Conservation (phyloP, 2,888 invertebrate genomes). For the Nomada flava region DNA sequence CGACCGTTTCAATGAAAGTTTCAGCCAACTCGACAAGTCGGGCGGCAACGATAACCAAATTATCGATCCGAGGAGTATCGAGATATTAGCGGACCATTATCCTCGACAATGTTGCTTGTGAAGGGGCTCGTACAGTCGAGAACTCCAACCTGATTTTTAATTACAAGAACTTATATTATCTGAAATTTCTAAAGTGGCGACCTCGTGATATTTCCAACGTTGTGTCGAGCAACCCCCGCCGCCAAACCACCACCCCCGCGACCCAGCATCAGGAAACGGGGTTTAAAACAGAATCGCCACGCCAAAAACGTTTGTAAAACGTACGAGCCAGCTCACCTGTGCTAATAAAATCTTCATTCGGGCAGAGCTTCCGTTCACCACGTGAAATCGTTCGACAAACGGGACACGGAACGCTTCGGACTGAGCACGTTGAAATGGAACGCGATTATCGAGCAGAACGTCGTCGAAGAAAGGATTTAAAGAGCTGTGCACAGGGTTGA, state of each 20-base stretch:
- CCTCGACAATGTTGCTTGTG: background rate
- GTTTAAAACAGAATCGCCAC: too few relatives aligned
- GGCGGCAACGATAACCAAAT: background rate
- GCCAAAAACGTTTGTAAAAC: too few relatives aligned
- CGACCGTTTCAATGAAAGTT: background rate
- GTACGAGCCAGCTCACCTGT: too few relatives aligned
- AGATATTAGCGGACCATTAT: background rate
- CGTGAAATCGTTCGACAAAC: background rate
- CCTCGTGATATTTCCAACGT: too few relatives aligned
- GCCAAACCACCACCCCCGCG: too few relatives aligned
- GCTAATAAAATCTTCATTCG: background rate
- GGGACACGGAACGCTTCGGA: background rate
- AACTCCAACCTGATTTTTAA: too few relatives aligned
- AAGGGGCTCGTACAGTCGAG: background rate
- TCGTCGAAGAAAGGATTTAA: slow-evolving; percentile 17
- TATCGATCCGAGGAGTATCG: background rate
- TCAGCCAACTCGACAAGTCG: background rate
- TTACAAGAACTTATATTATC: too few relatives aligned
- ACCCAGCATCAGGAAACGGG: too few relatives aligned
- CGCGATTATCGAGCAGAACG: slow-evolving; percentile 7
- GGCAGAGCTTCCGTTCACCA: background rate
- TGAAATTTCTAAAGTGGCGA: background rate
- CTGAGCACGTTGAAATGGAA: background rate
- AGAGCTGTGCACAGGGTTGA: slow-evolving; percentile 13
- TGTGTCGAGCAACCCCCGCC: too few relatives aligned